Evolutionary conservation across 2,888 invertebrate species (phyloP).

Genomic region (Lacanobia oleracea): DNA sequence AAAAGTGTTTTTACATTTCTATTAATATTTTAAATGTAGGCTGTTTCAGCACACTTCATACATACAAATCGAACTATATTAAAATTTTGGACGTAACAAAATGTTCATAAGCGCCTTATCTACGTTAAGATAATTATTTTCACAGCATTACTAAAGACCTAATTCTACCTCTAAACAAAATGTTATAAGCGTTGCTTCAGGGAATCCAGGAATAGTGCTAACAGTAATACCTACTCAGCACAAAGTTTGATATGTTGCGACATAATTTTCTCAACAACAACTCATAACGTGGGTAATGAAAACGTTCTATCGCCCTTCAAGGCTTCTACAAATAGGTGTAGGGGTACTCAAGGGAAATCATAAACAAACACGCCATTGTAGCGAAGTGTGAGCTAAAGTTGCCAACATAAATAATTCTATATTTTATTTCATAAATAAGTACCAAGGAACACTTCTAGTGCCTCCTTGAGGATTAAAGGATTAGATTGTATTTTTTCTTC

Average conservation of each 20-base stretch:
- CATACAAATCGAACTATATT: neutral
- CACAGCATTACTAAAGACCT: neutral
- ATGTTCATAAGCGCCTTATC: neutral
- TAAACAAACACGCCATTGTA: slow-evolving; percentile 67
- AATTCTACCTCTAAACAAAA: slow-evolving; percentile 3
- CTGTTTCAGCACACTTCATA: neutral
- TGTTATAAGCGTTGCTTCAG: neutral
- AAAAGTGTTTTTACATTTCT: neutral
- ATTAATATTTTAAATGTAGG: neutral
- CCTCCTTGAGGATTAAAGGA: slow-evolving; percentile 62
- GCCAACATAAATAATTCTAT: slow-evolving; percentile 66
- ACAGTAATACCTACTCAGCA: slow-evolving; percentile 19
- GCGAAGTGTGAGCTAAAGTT: slow-evolving; percentile 68
- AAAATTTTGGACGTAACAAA: neutral
- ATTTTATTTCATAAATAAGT: slow-evolving; percentile 67
- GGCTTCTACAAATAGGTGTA: slow-evolving; percentile 69
- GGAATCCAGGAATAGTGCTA: slow-evolving; percentile 11
- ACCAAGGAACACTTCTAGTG: slow-evolving; percentile 54
- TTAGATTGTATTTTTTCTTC: slow-evolving; percentile 55
- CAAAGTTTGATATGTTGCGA: slow-evolving; percentile 56
- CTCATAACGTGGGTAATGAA: slow-evolving; percentile 66
- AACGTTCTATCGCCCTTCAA: slow-evolving; percentile 67
- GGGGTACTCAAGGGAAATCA: slow-evolving; percentile 67
- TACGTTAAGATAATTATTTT: neutral
- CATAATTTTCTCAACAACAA: slow-evolving; percentile 64